A percentile compares a stretch with the other conserved stretches of the same genome.
phyloP scores from a whole-genome alignment of 2,113 vertebrate genomes.

The Scolopax mira region DNA sequence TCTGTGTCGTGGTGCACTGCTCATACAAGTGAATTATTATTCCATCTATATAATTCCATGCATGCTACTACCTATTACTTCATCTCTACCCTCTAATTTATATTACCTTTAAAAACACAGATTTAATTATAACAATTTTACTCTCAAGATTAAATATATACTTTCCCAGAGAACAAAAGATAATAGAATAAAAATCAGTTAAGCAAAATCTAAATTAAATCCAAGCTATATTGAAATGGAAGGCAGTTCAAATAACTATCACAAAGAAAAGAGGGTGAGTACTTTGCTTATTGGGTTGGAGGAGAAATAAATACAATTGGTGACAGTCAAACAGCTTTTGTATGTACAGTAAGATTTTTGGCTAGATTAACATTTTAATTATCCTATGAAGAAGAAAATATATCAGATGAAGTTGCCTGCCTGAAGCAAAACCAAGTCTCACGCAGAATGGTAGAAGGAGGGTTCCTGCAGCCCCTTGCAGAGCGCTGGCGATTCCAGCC shows the following conservation, averaged over 20 bases:
- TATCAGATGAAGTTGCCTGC: not conserved
- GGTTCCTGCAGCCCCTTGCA: not conserved
- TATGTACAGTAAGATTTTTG: not conserved
- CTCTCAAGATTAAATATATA: conserved; percentile 26
- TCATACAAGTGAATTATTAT: not conserved
- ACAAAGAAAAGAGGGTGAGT: not conserved
- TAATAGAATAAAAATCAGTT: conserved; percentile 38
- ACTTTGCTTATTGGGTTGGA: not conserved
- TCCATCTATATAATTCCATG: not conserved
- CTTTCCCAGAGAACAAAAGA: conserved; percentile 23
- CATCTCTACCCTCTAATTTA: conserved; percentile 11
- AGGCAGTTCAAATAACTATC: not conserved
- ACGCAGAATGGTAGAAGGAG: not conserved
- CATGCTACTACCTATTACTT: not conserved
- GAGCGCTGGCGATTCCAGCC: not conserved
- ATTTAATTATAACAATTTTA: conserved; percentile 32
- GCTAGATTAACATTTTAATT: not conserved
- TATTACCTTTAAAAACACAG: conserved; percentile 16
- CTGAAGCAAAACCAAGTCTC: not conserved
- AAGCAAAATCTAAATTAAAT: conserved; percentile 22
- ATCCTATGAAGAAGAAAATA: not conserved
- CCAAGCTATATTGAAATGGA: not conserved
- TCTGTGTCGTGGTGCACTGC: not conserved
- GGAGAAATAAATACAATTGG: not conserved
- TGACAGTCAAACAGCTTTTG: not conserved